Conservation (phyloP, 2,888 invertebrate species). For the Cerastis leucographa region DNA sequence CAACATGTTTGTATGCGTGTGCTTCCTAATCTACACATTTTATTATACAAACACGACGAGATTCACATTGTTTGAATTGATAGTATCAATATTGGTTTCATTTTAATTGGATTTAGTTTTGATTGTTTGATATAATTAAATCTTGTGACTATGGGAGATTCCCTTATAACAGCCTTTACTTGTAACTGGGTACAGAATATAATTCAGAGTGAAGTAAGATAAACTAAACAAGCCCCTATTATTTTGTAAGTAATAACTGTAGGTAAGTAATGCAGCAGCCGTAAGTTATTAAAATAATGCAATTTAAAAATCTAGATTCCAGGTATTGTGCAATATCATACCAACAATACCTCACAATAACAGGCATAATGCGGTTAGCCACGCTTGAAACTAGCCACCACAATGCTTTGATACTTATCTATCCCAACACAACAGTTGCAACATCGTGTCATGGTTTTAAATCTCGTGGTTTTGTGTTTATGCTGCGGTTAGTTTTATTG, state of each 20-base stretch:
- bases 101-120: conserved; percentile 24
- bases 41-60: conserved; percentile 38
- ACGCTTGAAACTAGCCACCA: conserved; percentile 66
- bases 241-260: neutral
- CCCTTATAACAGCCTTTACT: neutral
- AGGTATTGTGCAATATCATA: conserved; percentile 30
- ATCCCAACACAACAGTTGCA: conserved; percentile 65
- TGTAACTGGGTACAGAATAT: neutral
- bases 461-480: conserved; percentile 70
- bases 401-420: conserved; percentile 70
- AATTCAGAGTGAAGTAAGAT: neutral
- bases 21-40: conserved; percentile 51
- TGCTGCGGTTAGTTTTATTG: conserved; percentile 69
- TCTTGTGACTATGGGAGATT: neutral
- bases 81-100: conserved; percentile 35
- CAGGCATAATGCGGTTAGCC: conserved; percentile 67
- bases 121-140: neutral
- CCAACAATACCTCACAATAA: conserved; percentile 39
- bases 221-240: neutral
- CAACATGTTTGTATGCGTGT: conserved; percentile 56
- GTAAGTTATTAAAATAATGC: conserved; percentile 9
- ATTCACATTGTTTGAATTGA: conserved; percentile 28
- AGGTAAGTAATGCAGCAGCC: neutral
- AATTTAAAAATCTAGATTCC: conserved; percentile 21
- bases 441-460: conserved; percentile 69